A percentile compares a stretch with the other conserved stretches of the same genome.
These are phyloP conservation scores for Lasioglossum malachurum DNA, from an alignment of 2,888 invertebrate species.

Conservation along the genomic window DNA sequence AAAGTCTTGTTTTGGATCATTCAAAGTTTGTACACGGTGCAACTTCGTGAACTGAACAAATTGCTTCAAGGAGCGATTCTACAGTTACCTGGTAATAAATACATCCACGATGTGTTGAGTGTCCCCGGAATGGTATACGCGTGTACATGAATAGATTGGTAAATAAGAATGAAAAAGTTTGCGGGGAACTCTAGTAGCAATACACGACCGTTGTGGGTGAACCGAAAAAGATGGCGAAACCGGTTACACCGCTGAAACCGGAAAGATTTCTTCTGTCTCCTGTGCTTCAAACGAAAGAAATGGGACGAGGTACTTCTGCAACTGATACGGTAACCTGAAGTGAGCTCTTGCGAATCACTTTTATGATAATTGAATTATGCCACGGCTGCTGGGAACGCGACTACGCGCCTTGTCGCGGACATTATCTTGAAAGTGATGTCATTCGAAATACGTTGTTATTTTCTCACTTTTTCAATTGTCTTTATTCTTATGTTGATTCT, in stretches of 20 bases:
- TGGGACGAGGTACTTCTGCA: slow-evolving; percentile 79
- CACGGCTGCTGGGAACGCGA: background rate
- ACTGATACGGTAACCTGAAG: slow-evolving; percentile 56
- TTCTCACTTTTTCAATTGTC: background rate
- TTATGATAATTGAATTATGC: background rate
- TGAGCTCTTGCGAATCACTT: background rate
- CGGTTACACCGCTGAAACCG: slow-evolving; percentile 82
- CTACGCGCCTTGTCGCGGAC: background rate
- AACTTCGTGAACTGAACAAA: background rate
- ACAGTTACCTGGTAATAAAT: background rate
- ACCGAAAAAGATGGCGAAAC: slow-evolving; percentile 73
- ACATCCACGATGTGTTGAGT: background rate
- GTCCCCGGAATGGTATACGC: background rate
- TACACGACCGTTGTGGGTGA: slow-evolving; percentile 59
- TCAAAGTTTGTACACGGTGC: background rate
- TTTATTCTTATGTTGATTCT: background rate
- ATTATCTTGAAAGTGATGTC: background rate
- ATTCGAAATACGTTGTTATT: background rate
- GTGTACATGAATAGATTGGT: slow-evolving; percentile 33
- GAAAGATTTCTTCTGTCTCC: slow-evolving; percentile 82
- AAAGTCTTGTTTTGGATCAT: background rate
- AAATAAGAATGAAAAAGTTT: slow-evolving; percentile 59
- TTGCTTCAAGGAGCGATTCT: background rate
- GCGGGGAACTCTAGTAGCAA: slow-evolving; percentile 52
- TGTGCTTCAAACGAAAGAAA: slow-evolving; percentile 81